Conservation (phyloP, 2,888 invertebrate species). For the Netelia fuscicornis region DNA sequence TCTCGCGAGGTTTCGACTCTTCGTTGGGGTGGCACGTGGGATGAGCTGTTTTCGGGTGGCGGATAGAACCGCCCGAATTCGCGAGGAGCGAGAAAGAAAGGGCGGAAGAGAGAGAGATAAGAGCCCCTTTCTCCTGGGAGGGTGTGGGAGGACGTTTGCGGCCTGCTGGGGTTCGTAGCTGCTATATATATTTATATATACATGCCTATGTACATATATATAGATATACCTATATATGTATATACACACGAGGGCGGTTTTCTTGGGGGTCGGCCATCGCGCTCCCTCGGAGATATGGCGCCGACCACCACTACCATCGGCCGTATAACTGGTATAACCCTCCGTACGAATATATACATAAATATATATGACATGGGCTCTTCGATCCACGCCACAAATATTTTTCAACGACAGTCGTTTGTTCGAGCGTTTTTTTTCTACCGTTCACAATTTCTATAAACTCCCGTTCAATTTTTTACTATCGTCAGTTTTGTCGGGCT, state of each 20-base stretch:
- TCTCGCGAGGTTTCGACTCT: constrained; percentile 78
- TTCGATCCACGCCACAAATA: constrained; percentile 43
- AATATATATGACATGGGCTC: constrained; percentile 37
- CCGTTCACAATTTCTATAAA: not conserved
- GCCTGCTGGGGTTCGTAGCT: constrained; percentile 77
- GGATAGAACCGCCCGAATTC: constrained; percentile 43
- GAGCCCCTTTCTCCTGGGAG: constrained; percentile 69
- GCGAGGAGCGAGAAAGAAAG: constrained; percentile 13
- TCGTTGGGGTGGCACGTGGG: constrained; percentile 61
- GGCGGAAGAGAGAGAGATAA: constrained; percentile 70
- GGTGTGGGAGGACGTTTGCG: constrained; percentile 73
- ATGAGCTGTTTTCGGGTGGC: constrained; percentile 72
- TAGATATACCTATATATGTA: constrained; percentile 23
- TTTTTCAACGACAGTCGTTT: constrained; percentile 27
- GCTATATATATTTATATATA: constrained; percentile 43
- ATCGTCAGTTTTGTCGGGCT: not conserved
- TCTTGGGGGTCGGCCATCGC: constrained; percentile 82
- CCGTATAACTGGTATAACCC: constrained; percentile 34
- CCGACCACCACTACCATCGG: constrained; percentile 67
- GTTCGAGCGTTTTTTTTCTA: not conserved
- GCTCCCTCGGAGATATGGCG: constrained; percentile 81
- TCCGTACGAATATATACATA: constrained; percentile 28
- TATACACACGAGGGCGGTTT: constrained; percentile 79
- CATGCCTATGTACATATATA: constrained; percentile 2
- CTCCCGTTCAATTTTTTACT: not conserved